Evolutionary conservation across 2,888 invertebrate species (phyloP).

Genomic region (Myopa tessellatipennis): DNA sequence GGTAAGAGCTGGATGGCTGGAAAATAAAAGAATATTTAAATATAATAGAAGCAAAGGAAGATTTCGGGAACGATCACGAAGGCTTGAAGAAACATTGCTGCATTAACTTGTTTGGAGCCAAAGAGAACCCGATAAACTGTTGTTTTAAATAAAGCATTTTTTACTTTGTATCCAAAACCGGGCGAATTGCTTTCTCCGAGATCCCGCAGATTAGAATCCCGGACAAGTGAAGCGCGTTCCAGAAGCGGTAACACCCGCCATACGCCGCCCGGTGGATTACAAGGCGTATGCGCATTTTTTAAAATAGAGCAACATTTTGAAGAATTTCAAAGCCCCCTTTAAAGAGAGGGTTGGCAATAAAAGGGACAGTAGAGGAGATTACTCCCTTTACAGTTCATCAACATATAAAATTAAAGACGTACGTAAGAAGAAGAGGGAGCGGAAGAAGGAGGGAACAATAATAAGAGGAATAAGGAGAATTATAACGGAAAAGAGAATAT

Average conservation of each 20-base stretch:
- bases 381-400: no score
- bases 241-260: conserved; percentile 45
- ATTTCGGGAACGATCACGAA: not conserved
- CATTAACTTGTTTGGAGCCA: conserved; percentile 6
- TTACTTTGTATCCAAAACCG: not conserved
- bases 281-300: conserved; percentile 59
- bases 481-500: no score
- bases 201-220: not conserved
- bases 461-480: not conserved
- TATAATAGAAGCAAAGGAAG: conserved; percentile 42
- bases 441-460: not conserved
- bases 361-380: not conserved
- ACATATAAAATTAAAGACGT: no score
- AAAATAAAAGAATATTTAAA: conserved; percentile 50
- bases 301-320: not conserved
- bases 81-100: conserved; percentile 2
- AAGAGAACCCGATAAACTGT: conserved; percentile 43
- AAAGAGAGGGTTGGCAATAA: not conserved
- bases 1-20: conserved; percentile 68
- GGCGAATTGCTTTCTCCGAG: not conserved
- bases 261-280: conserved; percentile 63
- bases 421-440: not conserved
- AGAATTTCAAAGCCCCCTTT: not conserved
- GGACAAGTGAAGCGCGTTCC: conserved; percentile 11
- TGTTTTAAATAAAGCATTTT: conserved; percentile 39